phyloP scores from a whole-genome alignment of 2,113 vertebrate species.

The Bujurquina vittata region DNA sequence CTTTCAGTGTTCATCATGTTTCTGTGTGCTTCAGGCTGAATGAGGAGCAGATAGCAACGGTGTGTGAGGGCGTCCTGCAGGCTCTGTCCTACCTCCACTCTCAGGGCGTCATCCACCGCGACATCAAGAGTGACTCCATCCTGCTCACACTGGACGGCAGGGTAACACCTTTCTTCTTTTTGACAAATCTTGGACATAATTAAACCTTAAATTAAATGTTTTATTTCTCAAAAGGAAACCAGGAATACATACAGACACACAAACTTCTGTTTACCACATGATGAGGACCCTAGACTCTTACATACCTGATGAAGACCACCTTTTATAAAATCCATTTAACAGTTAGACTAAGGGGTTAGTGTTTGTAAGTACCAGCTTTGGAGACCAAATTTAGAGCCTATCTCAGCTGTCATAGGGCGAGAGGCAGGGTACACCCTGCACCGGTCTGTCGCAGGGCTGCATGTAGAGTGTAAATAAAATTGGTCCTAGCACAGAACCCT shows the following conservation, averaged over 20 bases:
- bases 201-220: not conserved
- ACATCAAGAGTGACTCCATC: conserved; percentile 96
- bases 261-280: not conserved
- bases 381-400: too few species aligned
- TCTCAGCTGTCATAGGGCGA: too few species aligned
- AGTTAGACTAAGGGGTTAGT: not conserved
- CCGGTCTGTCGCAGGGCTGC: too few species aligned
- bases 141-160: conserved; percentile 89
- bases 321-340: not conserved
- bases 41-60: conserved; percentile 93
- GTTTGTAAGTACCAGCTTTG: not conserved
- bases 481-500: too few species aligned
- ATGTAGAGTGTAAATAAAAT: too few species aligned
- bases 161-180: conserved; percentile 69
- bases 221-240: not conserved
- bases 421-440: too few species aligned
- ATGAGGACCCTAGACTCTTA: not conserved
- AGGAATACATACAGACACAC: not conserved
- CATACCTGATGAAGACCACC: not conserved
- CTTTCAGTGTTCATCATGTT: not conserved
- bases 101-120: conserved; percentile 92
- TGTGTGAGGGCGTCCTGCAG: conserved; percentile 90
- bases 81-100: conserved; percentile 90
- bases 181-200: not conserved
- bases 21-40: conserved; percentile 80